Conservation (phyloP, 2,797 vertebrate species). For the Falco biarmicus region DNA sequence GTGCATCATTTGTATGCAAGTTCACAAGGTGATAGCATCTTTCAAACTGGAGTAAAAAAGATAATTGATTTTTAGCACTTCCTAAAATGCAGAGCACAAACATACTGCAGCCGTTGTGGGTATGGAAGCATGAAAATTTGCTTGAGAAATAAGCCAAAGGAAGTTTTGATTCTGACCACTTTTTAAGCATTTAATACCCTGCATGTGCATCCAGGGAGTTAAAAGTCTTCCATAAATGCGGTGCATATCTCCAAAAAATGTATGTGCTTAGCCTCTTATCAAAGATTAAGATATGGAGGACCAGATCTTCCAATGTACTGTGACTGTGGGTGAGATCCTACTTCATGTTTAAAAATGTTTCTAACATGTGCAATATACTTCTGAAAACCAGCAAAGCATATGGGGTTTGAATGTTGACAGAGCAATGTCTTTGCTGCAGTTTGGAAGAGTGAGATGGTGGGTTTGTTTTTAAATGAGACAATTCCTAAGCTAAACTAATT, state of each 20-base stretch:
- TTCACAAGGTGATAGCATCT: background rate
- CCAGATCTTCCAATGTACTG: background rate
- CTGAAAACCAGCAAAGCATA: background rate
- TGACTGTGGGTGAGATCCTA: background rate
- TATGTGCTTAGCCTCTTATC: background rate
- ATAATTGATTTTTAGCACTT: background rate
- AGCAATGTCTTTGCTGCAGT: background rate
- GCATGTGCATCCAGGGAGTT: background rate
- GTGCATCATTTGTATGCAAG: background rate
- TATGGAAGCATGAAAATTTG: background rate
- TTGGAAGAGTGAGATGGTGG: background rate
- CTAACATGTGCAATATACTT: rapidly evolving
- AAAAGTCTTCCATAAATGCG: background rate
- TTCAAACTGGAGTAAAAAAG: background rate
- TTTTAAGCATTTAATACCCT: background rate
- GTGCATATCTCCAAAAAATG: background rate
- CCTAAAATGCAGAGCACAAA: background rate
- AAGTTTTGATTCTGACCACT: background rate
- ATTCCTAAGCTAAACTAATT: background rate
- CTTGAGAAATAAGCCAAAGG: background rate
- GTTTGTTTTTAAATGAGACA: background rate
- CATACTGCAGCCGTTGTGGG: background rate
- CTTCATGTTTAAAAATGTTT: background rate
- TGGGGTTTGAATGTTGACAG: background rate
- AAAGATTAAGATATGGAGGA: background rate